Evolutionary conservation across 2,888 invertebrate species (phyloP).

Genomic region (Drosophila meridionalis): DNA sequence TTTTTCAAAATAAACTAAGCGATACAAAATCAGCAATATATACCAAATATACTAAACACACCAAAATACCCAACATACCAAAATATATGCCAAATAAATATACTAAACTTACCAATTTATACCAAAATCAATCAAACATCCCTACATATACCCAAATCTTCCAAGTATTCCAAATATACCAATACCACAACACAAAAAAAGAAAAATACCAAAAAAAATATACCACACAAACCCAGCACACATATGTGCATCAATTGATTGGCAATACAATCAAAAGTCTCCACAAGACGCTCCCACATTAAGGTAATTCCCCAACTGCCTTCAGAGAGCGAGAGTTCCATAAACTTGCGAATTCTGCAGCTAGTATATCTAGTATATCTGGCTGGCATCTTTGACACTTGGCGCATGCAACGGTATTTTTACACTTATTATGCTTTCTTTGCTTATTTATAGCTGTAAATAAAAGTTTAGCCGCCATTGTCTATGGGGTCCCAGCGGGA

Average conservation of each 20-base stretch:
- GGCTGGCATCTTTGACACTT: slow-evolving; percentile 7
- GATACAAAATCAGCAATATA: background rate
- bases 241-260: background rate
- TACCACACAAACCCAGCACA: background rate
- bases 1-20: no score
- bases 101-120: background rate
- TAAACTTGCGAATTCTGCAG: background rate
- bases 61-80: background rate
- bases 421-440: slow-evolving; percentile 6
- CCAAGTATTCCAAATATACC: no score
- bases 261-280: background rate
- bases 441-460: slow-evolving; percentile 32
- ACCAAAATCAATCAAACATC: background rate
- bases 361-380: background rate
- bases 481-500: slow-evolving; percentile 23
- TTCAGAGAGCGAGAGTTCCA: background rate
- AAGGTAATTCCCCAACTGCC: background rate
- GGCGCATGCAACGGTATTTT: slow-evolving; percentile 5
- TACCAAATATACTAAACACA: background rate
- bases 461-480: slow-evolving; percentile 46
- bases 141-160: no score
- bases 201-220: background rate
- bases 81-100: background rate
- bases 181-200: no score
- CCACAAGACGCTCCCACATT: background rate